Conservation (phyloP, 2,797 vertebrate genomes). For the Hypotaenidia philippensis region DNA sequence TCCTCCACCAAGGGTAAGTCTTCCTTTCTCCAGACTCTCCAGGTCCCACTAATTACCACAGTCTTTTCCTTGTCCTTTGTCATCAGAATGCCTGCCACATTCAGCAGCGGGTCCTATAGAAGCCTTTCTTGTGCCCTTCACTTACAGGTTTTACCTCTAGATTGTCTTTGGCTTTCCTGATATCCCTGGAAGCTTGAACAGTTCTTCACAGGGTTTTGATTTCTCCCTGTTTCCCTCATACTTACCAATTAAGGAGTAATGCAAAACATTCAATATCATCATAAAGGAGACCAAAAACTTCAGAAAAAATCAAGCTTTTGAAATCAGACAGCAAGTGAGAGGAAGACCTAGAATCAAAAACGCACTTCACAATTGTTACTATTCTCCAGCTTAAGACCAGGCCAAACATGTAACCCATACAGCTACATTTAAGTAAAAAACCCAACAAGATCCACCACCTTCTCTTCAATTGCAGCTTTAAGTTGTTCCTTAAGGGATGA, state of each 20-base stretch:
- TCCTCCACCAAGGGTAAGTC: neutral
- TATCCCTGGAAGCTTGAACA: neutral
- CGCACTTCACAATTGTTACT: neutral
- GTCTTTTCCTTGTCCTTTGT: neutral
- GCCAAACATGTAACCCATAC: neutral
- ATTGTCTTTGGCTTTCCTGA: neutral
- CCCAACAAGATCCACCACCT: slow-evolving; percentile 66
- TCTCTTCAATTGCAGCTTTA: slow-evolving; percentile 82
- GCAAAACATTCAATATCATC: neutral
- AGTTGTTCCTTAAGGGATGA: slow-evolving; percentile 83
- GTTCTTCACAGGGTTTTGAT: neutral
- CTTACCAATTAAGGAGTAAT: neutral
- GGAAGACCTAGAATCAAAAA: neutral
- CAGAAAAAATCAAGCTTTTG: neutral
- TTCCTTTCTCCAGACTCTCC: neutral
- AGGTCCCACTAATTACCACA: neutral
- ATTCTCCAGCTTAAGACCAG: neutral
- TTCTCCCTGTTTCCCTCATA: neutral
- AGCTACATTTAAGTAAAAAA: neutral
- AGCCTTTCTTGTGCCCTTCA: neutral
- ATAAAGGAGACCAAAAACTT: neutral
- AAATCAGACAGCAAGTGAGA: neutral
- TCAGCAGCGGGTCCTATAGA: neutral
- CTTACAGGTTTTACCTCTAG: neutral
- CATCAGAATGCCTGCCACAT: neutral